A percentile compares a stretch with the other conserved stretches of the same genome.
These are phyloP conservation scores for Catharus bicknelli DNA, from an alignment of 2,113 vertebrate species.

Conservation along the genomic window DNA sequence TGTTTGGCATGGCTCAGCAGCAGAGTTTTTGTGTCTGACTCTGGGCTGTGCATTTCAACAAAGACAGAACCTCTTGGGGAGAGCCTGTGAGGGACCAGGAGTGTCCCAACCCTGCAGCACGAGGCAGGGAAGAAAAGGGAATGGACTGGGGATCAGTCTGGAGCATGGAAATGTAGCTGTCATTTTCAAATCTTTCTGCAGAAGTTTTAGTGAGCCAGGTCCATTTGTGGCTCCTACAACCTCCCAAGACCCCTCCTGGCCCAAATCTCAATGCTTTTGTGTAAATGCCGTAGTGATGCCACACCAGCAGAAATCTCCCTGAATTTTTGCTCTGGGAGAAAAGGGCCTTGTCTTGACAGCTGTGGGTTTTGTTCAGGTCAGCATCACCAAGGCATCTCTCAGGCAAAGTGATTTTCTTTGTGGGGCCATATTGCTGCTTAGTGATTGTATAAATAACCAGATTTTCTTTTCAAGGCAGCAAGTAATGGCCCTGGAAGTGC, in stretches of 20 bases:
- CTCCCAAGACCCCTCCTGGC: background rate
- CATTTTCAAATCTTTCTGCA: background rate
- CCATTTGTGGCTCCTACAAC: background rate
- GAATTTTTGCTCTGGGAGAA: background rate
- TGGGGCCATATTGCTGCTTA: background rate
- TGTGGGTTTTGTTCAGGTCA: background rate
- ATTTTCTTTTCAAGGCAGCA: slow-evolving; percentile 27
- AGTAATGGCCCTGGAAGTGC: background rate
- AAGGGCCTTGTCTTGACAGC: background rate
- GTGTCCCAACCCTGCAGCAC: background rate
- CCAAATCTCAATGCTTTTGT: background rate
- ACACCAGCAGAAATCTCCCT: background rate
- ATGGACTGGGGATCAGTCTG: background rate
- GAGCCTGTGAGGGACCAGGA: background rate
- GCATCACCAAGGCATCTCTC: background rate
- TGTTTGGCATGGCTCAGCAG: background rate
- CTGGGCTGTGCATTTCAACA: background rate
- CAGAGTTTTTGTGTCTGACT: background rate
- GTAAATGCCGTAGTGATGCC: background rate
- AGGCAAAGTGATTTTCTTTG: slow-evolving; percentile 25
- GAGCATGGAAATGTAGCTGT: background rate
- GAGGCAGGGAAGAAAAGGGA: background rate
- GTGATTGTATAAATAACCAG: slow-evolving; percentile 27
- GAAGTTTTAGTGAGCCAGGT: background rate
- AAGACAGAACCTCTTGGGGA: background rate